Evolutionary conservation across 2,888 invertebrate genomes (phyloP).

Genomic region (Diploptera punctata): DNA sequence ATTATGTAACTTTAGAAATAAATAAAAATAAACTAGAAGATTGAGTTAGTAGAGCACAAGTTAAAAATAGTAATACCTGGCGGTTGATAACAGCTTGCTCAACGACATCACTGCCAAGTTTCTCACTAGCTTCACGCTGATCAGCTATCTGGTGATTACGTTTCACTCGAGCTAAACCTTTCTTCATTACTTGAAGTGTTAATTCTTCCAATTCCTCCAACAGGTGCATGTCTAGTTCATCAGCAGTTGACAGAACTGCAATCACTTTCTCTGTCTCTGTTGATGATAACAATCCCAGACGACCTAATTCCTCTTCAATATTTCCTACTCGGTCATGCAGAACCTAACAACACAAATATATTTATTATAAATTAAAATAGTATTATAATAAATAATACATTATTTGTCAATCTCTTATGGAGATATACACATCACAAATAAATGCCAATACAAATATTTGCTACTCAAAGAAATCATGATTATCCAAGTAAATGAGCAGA

Average conservation of each 20-base stretch:
- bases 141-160: conserved; percentile 70
- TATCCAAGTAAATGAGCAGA: too few species aligned
- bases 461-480: too few species aligned
- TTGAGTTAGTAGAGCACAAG: too few species aligned
- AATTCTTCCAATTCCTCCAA: conserved; percentile 81
- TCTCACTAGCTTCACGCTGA: conserved; percentile 71
- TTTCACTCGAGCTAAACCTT: conserved; percentile 71
- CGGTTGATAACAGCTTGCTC: conserved; percentile 78
- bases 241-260: conserved; percentile 70
- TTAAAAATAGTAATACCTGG: conserved; percentile 54
- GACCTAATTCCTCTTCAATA: conserved; percentile 80
- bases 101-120: conserved; percentile 76
- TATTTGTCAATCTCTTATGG: too few species aligned
- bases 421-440: too few species aligned
- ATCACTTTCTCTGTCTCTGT: conserved; percentile 80
- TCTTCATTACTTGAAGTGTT: conserved; percentile 68
- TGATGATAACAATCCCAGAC: conserved; percentile 71
- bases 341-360: conserved; percentile 53
- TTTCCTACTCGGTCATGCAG: conserved; percentile 75
- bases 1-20: too few species aligned
- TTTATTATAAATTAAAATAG: not conserved
- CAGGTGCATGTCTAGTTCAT: conserved; percentile 73
- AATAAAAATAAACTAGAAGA: too few species aligned
- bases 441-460: too few species aligned
- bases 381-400: too few species aligned